Evolutionary conservation across 2,113 vertebrate species (phyloP).

Genomic region (Crotalus tigris): DNA sequence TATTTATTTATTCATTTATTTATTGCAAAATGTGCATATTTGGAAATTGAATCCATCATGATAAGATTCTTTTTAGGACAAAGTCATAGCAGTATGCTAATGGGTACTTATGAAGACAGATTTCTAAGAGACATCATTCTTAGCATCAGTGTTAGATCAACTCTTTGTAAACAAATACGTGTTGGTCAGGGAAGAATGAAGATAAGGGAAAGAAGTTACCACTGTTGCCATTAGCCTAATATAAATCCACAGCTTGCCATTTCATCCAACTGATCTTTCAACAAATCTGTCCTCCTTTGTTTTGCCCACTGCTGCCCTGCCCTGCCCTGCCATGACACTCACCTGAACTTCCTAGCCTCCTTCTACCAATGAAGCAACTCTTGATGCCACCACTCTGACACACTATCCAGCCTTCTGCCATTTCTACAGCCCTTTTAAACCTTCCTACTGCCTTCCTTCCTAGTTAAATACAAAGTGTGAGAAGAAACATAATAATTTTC

Average conservation of each 20-base stretch:
- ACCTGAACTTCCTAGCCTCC: not conserved
- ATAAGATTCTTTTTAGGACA: constrained; percentile 56
- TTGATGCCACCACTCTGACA: not conserved
- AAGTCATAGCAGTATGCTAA: constrained; percentile 61
- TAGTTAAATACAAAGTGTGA: not conserved
- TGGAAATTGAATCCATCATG: constrained; percentile 74
- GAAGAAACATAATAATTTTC: not conserved
- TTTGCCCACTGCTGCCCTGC: not conserved
- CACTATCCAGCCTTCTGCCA: not conserved
- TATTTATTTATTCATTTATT: constrained; percentile 49
- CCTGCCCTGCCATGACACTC: not conserved
- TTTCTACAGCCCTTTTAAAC: not conserved
- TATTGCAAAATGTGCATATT: constrained; percentile 55
- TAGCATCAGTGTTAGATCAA: not conserved
- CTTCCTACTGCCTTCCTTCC: not conserved
- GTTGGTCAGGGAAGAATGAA: not conserved
- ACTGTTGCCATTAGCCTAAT: not conserved
- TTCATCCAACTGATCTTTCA: not conserved
- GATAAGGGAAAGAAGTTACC: not conserved
- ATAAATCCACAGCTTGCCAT: not conserved
- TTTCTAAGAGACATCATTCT: not conserved
- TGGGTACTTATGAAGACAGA: not conserved
- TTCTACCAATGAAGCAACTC: not conserved
- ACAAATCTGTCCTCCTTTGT: not conserved
- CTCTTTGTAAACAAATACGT: not conserved